Conservation (phyloP, 2,888 invertebrate species). For the Mimachlamys varia region DNA sequence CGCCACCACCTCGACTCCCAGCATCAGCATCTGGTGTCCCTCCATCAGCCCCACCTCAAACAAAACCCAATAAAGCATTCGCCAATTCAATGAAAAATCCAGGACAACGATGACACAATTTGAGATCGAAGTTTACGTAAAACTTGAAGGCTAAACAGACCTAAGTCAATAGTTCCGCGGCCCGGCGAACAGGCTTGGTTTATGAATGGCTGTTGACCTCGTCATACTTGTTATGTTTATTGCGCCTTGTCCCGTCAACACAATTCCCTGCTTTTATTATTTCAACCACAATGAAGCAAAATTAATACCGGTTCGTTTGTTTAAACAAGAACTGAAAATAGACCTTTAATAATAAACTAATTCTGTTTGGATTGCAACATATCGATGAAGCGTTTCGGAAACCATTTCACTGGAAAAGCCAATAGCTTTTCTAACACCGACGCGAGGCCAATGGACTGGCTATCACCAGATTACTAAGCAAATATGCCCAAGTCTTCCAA, state of each 20-base stretch:
- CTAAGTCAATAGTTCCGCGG: neutral
- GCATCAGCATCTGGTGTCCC: neutral
- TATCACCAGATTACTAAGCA: neutral
- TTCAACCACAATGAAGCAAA: neutral
- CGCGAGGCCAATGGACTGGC: neutral
- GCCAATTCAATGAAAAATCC: conserved; percentile 9
- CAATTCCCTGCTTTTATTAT: neutral
- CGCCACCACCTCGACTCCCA: neutral
- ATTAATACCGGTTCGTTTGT: conserved; percentile 9
- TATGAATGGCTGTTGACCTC: neutral
- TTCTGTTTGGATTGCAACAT: neutral
- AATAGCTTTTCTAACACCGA: neutral
- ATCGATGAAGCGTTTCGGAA: conserved; percentile 17
- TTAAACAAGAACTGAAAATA: conserved; percentile 26
- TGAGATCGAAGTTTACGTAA: neutral
- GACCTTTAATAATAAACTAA: neutral
- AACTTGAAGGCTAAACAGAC: neutral
- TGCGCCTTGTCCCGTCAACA: neutral
- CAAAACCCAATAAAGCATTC: neutral
- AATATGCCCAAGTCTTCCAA: neutral
- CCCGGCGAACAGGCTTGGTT: neutral
- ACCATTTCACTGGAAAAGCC: conserved; percentile 18
- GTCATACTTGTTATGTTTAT: neutral
- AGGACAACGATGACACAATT: neutral
- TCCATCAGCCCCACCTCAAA: neutral